These are phyloP conservation scores for Sorex araneus DNA, from an alignment of 2,113 vertebrate genomes.

Conservation along the genomic window DNA sequence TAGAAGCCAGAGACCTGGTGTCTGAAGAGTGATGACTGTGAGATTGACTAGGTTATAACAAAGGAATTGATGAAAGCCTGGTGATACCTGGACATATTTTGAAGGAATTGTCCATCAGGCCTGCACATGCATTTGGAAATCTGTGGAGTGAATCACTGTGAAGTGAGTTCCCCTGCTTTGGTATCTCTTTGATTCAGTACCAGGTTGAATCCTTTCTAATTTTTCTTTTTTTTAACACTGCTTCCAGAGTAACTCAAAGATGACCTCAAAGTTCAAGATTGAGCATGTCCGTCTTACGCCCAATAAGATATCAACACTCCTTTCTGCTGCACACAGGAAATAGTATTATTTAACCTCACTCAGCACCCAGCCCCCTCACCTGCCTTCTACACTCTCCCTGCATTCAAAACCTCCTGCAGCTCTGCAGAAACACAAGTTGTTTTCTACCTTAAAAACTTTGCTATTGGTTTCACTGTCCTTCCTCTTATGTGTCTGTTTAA, in stretches of 20 bases:
- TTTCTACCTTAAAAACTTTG: neutral
- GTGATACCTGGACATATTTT: too few species aligned
- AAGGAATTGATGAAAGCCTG: too few species aligned
- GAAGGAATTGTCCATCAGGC: too few species aligned
- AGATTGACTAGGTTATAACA: too few species aligned
- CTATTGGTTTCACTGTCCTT: rapidly evolving
- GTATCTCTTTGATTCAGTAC: too few species aligned
- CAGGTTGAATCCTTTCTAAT: too few species aligned
- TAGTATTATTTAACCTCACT: neutral
- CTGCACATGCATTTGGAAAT: too few species aligned
- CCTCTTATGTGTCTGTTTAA: neutral
- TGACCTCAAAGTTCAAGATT: neutral
- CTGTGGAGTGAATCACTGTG: too few species aligned
- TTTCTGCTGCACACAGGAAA: rapidly evolving
- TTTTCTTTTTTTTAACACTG: too few species aligned
- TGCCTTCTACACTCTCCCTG: neutral
- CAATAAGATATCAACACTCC: neutral
- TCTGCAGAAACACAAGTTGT: neutral
- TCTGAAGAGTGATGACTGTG: too few species aligned
- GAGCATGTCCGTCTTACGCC: neutral
- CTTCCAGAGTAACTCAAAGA: constrained; percentile 1
- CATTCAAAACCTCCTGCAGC: neutral
- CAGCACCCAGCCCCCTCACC: neutral
- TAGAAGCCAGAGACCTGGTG: too few species aligned
- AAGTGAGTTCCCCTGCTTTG: too few species aligned